These are phyloP conservation scores for Fringilla coelebs DNA, from an alignment of 2,797 vertebrate genomes.

Conservation along the genomic window DNA sequence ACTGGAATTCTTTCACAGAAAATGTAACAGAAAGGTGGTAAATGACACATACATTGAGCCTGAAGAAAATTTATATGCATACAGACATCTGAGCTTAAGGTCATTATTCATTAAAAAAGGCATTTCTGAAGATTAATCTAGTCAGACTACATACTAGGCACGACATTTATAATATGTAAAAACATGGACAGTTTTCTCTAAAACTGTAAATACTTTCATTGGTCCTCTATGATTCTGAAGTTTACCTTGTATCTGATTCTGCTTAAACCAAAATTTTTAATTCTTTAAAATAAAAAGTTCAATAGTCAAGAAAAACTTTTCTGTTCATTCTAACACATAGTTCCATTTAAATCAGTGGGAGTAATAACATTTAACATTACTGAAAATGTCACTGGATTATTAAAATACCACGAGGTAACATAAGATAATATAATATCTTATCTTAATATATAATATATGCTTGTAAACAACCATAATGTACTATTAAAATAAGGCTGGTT, in stretches of 20 bases:
- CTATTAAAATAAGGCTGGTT: neutral
- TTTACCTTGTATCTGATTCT: neutral
- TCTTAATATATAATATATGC: neutral
- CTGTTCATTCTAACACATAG: neutral
- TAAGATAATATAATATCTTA: too few species aligned
- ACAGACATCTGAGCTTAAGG: neutral
- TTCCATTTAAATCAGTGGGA: neutral
- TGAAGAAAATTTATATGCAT: neutral
- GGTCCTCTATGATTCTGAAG: neutral
- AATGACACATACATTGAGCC: neutral
- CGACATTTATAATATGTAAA: neutral
- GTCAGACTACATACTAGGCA: neutral
- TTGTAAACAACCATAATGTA: neutral
- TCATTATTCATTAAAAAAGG: neutral
- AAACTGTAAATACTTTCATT: neutral
- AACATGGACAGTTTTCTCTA: neutral
- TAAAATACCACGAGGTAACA: neutral
- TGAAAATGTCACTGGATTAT: neutral
- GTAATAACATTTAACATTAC: neutral
- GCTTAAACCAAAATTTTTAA: neutral
- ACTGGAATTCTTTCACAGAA: neutral
- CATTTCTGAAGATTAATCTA: neutral
- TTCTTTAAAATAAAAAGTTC: too few species aligned
- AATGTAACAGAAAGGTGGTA: neutral
- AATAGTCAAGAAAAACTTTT: too few species aligned